Percentiles rank a stretch among this genome's conserved stretches.
Evolutionary conservation across 2,888 invertebrate species (phyloP).

Genomic region (Eupithecia inturbata): DNA sequence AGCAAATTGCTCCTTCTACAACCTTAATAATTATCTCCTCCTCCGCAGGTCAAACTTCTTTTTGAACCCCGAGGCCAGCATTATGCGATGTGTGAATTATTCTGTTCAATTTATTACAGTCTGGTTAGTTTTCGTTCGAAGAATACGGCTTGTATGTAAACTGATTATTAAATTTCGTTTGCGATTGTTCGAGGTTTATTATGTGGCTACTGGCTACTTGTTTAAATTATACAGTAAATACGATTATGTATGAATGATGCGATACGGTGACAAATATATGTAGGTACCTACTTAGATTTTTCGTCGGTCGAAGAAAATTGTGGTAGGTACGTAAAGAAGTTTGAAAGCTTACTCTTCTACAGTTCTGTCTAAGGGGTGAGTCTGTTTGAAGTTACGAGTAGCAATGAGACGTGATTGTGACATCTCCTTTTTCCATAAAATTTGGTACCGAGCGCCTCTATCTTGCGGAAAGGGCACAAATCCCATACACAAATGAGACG

Average conservation of each 20-base stretch:
- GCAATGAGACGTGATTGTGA: no score
- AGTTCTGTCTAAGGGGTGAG: no score
- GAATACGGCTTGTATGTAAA: constrained; percentile 1
- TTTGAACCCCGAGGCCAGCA: constrained; percentile 64
- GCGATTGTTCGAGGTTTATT: constrained; percentile 1
- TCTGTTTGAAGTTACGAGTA: no score
- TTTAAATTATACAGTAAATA: background rate
- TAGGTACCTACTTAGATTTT: no score
- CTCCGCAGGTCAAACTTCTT: constrained; percentile 63
- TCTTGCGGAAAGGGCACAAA: no score
- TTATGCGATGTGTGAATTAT: constrained; percentile 51
- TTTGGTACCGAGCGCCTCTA: no score
- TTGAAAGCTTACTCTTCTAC: no score
- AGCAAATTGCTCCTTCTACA: background rate
- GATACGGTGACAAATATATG: background rate
- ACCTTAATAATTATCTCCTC: constrained; percentile 38
- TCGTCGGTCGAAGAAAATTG: no score
- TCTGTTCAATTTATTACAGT: constrained; percentile 37
- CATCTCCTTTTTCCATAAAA: no score
- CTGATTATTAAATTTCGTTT: background rate
- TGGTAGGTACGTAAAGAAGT: no score
- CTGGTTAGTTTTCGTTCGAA: constrained; percentile 9
- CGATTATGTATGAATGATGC: background rate
- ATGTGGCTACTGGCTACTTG: background rate
- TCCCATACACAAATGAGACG: no score